Conservation (phyloP, 1,140 invertebrate species). For the Tetragonula clypearis region DNA sequence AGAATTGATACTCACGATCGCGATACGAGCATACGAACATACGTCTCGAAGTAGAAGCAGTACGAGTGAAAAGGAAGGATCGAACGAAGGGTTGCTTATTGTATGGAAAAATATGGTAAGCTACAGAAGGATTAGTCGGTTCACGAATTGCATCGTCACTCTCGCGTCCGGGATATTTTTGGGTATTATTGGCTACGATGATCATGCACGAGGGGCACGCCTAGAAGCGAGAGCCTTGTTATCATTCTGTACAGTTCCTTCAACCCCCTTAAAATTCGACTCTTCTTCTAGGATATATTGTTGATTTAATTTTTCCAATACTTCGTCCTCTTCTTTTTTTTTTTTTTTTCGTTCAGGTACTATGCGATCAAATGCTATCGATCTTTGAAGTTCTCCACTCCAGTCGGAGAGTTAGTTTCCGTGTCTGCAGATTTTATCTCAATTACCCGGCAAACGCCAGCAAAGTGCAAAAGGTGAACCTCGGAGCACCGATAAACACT, state of each 20-base stretch:
- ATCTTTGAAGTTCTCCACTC: too few species aligned
- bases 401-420: too few species aligned
- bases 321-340: too few species aligned
- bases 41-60: background rate
- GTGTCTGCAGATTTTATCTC: too few species aligned
- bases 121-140: constrained; percentile 64
- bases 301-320: too few species aligned
- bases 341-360: too few species aligned
- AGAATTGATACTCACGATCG: background rate
- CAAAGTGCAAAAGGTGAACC: constrained; percentile 3
- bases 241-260: background rate
- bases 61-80: constrained; percentile 12
- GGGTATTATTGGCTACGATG: constrained; percentile 71
- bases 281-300: too few species aligned
- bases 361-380: too few species aligned
- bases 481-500: background rate
- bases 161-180: constrained; percentile 64
- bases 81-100: constrained; percentile 59
- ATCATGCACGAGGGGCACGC: constrained; percentile 68
- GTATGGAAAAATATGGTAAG: constrained; percentile 74
- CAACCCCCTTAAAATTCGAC: background rate
- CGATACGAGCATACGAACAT: background rate
- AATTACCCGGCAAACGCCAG: too few species aligned
- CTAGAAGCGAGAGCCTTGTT: constrained; percentile 59
- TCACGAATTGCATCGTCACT: constrained; percentile 59